Evolutionary conservation across 2,888 invertebrate species (phyloP).

Genomic region (Peribatodes rhomboidaria): DNA sequence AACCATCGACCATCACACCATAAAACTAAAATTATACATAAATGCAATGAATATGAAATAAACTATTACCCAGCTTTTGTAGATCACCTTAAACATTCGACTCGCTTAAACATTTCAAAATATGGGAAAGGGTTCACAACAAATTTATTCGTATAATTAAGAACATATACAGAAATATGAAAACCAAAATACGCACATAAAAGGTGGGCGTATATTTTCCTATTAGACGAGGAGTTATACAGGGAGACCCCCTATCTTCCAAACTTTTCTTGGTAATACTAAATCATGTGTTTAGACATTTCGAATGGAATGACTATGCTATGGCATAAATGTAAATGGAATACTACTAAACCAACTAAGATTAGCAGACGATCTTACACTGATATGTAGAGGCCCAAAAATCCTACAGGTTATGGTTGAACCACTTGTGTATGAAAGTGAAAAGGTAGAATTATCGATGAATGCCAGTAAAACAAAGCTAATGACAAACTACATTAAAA

Average conservation of each 20-base stretch:
- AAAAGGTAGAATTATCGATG: background rate
- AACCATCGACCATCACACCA: background rate
- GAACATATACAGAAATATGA: background rate
- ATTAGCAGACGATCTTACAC: background rate
- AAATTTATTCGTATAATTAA: background rate
- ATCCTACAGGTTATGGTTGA: background rate
- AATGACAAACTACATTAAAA: no score
- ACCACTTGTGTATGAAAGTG: constrained; percentile 1
- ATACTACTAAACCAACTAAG: background rate
- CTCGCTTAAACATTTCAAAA: background rate
- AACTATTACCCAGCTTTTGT: background rate
- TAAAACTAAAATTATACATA: background rate
- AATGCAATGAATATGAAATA: background rate
- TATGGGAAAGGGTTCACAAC: background rate
- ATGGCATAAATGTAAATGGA: background rate
- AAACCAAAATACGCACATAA: background rate
- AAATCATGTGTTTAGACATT: background rate
- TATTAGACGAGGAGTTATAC: background rate
- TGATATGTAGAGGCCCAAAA: background rate
- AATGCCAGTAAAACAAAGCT: constrained; percentile 1
- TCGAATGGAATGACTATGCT: background rate
- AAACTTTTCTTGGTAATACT: background rate
- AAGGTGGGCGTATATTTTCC: background rate
- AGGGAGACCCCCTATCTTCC: constrained; percentile 4
- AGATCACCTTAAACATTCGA: background rate